phyloP scores from a whole-genome alignment of 2,888 invertebrate genomes.

The Hesperia comma region DNA sequence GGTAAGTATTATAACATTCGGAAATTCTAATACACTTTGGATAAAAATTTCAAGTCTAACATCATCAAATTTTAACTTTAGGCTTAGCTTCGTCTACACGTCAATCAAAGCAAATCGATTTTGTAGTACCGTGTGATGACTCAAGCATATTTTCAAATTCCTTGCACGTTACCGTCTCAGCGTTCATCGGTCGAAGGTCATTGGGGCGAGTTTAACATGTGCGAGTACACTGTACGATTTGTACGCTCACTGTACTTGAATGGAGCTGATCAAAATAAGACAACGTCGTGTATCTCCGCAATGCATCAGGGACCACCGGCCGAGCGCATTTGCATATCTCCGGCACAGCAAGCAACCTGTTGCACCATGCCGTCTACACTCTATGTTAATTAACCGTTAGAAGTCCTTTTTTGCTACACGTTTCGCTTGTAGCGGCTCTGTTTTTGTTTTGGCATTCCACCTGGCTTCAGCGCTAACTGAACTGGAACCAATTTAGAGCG shows the following conservation, averaged over 20 bases:
- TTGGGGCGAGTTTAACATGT: constrained; percentile 41
- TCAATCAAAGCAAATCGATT: neutral
- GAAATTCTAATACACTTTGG: no score
- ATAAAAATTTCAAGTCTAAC: no score
- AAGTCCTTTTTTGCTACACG: constrained; percentile 52
- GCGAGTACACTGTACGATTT: constrained; percentile 1
- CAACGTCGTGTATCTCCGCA: constrained; percentile 46
- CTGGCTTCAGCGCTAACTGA: constrained; percentile 4
- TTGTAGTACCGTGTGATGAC: neutral
- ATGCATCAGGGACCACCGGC: constrained; percentile 68
- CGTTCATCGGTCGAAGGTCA: constrained; percentile 22
- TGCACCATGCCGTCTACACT: constrained; percentile 43
- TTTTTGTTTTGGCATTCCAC: constrained; percentile 15
- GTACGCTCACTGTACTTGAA: constrained; percentile 37
- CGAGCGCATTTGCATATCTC: constrained; percentile 67
- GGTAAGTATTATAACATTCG: no score
- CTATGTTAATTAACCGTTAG: constrained; percentile 68
- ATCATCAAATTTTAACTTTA: no score
- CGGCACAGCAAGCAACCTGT: constrained; percentile 55
- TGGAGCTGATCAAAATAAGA: constrained; percentile 48
- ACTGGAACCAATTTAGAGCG: constrained; percentile 17
- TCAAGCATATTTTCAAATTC: neutral
- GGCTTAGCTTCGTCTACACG: neutral
- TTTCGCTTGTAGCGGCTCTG: constrained; percentile 39
- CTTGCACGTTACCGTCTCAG: constrained; percentile 3